These are phyloP conservation scores for Teleiodes luculella DNA, from an alignment of 2,888 invertebrate species.

Conservation along the genomic window DNA sequence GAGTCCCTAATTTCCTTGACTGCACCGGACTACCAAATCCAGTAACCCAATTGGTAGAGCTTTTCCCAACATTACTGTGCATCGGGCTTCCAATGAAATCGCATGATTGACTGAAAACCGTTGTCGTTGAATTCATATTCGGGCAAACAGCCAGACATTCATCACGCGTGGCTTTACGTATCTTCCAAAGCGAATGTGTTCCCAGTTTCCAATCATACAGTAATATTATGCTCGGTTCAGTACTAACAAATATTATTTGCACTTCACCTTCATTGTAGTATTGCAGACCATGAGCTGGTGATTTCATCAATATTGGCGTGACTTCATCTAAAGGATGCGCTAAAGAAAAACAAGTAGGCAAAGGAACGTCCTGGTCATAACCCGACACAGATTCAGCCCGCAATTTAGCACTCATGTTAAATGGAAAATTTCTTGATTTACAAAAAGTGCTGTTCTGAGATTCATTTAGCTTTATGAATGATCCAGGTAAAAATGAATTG, in stretches of 20 bases:
- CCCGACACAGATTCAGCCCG: slow-evolving; percentile 57
- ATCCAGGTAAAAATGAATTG: slow-evolving; percentile 52
- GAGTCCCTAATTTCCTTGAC: slow-evolving; percentile 53
- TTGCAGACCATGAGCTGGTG: slow-evolving; percentile 76
- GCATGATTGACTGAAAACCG: slow-evolving; percentile 64
- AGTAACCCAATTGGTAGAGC: slow-evolving; percentile 55
- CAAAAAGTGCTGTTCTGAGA: slow-evolving; percentile 59
- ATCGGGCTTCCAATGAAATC: slow-evolving; percentile 63
- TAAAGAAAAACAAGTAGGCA: slow-evolving; percentile 91
- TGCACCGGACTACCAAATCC: slow-evolving; percentile 63
- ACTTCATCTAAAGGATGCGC: slow-evolving; percentile 95
- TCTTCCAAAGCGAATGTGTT: slow-evolving; percentile 89
- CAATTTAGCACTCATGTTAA: slow-evolving; percentile 61
- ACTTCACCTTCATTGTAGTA: slow-evolving; percentile 81
- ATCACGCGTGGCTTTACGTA: slow-evolving; percentile 86
- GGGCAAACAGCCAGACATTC: slow-evolving; percentile 82
- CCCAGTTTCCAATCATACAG: slow-evolving; percentile 87
- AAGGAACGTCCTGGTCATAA: slow-evolving; percentile 69
- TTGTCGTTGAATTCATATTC: slow-evolving; percentile 63
- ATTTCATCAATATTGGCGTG: slow-evolving; percentile 87
- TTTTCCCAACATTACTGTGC: slow-evolving; percentile 53
- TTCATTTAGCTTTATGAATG: slow-evolving; percentile 60
- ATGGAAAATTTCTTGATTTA: slow-evolving; percentile 46
- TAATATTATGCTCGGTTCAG: slow-evolving; percentile 88
- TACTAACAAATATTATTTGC: slow-evolving; percentile 86